Conservation (phyloP, 2,113 vertebrate genomes). For the Phyllostomus hastatus region DNA sequence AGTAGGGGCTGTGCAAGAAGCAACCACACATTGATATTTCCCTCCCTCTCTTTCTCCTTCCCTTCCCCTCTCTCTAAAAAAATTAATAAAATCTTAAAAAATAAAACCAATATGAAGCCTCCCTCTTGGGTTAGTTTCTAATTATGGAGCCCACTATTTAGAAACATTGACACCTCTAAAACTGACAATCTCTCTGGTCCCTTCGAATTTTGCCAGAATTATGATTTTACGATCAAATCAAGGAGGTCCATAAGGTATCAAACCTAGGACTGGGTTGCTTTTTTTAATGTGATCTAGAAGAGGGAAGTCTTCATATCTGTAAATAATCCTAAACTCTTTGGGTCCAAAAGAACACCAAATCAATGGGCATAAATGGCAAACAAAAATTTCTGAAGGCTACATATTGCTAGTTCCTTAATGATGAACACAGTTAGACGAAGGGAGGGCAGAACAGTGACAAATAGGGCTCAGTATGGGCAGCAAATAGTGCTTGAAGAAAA, state of each 20-base stretch:
- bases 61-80: no score
- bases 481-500: slow-evolving; percentile 32
- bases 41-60: no score
- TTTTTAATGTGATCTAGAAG: background rate
- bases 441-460: background rate
- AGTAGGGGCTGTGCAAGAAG: no score
- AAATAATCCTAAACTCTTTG: slow-evolving; percentile 27
- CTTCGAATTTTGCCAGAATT: slow-evolving; percentile 42
- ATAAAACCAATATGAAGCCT: slow-evolving; percentile 37
- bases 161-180: slow-evolving; percentile 20
- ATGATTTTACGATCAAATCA: slow-evolving; percentile 42
- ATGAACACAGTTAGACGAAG: no score
- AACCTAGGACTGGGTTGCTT: background rate
- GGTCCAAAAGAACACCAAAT: background rate
- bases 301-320: background rate
- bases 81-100: background rate
- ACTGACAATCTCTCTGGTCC: background rate
- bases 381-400: background rate
- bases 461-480: background rate
- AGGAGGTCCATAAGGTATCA: background rate
- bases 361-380: background rate
- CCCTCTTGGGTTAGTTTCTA: slow-evolving; percentile 34
- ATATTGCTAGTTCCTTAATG: no score
- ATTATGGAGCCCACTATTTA: slow-evolving; percentile 12
- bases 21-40: no score